A percentile compares a stretch with the other conserved stretches of the same genome.
Conservation (phyloP, 2,888 invertebrate species). For the Eurois occulta region DNA sequence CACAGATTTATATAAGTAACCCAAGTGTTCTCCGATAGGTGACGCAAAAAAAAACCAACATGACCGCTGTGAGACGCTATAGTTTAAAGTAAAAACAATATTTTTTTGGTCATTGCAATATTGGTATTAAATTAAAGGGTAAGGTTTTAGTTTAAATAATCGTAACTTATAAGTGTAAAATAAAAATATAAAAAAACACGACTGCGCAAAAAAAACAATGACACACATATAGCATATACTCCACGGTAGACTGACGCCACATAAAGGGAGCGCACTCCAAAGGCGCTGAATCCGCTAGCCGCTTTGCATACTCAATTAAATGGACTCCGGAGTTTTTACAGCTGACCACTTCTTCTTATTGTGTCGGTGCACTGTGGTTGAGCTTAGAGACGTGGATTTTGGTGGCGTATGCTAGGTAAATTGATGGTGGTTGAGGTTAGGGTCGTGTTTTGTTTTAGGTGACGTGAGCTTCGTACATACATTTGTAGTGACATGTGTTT, state of each 20-base stretch:
- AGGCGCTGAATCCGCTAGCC: conserved; percentile 49
- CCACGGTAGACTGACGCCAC: conserved; percentile 42
- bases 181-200: no score
- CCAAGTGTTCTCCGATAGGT: no score
- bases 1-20: no score
- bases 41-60: no score
- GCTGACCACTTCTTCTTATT: conserved; percentile 58
- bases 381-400: conserved; percentile 26
- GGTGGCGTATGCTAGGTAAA: conserved; percentile 39
- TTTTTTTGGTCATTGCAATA: no score
- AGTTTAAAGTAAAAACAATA: no score
- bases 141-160: no score
- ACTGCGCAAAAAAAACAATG: conserved; percentile 14
- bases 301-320: conserved; percentile 72
- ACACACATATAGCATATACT: conserved; percentile 21
- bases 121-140: no score
- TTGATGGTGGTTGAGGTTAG: conserved; percentile 5
- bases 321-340: conserved; percentile 60
- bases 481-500: neutral
- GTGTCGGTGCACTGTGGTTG: conserved; percentile 39
- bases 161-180: no score
- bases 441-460: conserved; percentile 27
- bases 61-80: no score
- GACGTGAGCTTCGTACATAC: neutral
- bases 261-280: conserved; percentile 51